Conservation (phyloP, 2,113 vertebrate genomes). For the Ammospiza nelsoni region DNA sequence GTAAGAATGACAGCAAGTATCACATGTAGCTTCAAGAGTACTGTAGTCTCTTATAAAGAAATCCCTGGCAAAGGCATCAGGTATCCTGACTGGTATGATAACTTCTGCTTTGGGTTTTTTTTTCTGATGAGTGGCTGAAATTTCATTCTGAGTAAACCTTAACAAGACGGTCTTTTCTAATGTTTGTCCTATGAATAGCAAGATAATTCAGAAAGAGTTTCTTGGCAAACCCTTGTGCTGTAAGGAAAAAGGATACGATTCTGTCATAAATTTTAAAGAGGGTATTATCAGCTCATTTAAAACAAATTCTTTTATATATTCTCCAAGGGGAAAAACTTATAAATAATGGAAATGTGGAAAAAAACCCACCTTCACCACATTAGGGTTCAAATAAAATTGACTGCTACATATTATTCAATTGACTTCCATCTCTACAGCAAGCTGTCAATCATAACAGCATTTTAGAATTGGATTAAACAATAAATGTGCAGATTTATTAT, state of each 20-base stretch:
- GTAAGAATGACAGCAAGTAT: neutral
- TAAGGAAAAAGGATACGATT: slow-evolving; percentile 40
- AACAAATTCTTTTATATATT: slow-evolving; percentile 76
- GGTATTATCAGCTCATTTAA: slow-evolving; percentile 80
- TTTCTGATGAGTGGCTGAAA: slow-evolving; percentile 34
- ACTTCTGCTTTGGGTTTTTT: neutral
- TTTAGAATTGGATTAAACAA: slow-evolving; percentile 79
- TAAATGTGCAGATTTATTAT: slow-evolving; percentile 75
- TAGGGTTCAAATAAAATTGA: slow-evolving; percentile 85
- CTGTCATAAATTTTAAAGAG: slow-evolving; percentile 81
- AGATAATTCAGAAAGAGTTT: slow-evolving; percentile 61
- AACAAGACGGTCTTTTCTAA: slow-evolving; percentile 39
- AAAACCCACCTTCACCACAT: slow-evolving; percentile 62
- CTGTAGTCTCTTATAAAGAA: neutral
- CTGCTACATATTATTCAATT: slow-evolving; percentile 82
- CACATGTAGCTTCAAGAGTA: neutral
- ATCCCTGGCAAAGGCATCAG: neutral
- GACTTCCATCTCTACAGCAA: slow-evolving; percentile 75
- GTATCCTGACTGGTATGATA: neutral
- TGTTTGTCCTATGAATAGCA: slow-evolving; percentile 60
- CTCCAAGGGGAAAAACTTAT: slow-evolving; percentile 77
- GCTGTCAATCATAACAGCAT: slow-evolving; percentile 81
- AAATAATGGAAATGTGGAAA: slow-evolving; percentile 79
- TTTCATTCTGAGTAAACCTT: slow-evolving; percentile 40
- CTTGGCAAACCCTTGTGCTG: neutral